phyloP scores from a whole-genome alignment of 2,888 invertebrate species.

The Polymixis lichenea region DNA sequence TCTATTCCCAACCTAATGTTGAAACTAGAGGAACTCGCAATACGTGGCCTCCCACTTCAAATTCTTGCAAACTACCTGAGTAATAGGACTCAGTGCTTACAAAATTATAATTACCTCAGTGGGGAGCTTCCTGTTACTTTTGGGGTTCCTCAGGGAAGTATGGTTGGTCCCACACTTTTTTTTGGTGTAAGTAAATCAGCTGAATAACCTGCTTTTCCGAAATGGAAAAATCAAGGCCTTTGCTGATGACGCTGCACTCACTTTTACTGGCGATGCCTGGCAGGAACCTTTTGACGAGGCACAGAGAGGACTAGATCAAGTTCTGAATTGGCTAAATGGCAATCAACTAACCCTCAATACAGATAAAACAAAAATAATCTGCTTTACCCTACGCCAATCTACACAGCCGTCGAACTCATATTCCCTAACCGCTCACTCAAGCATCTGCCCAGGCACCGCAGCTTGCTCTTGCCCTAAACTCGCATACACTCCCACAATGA shows the following conservation, averaged over 20 bases:
- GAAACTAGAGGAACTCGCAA: too few relatives aligned
- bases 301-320: not conserved
- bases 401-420: not conserved
- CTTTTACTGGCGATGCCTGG: not conserved
- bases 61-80: too few relatives aligned
- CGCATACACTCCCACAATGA: not conserved
- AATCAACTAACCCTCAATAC: not conserved
- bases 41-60: too few relatives aligned
- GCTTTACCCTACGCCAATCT: not conserved
- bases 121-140: not conserved
- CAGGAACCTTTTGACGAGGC: not conserved
- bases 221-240: not conserved
- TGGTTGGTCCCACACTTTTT: not conserved
- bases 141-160: not conserved
- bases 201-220: not conserved
- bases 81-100: too few relatives aligned
- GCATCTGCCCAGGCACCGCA: not conserved
- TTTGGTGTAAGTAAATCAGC: not conserved
- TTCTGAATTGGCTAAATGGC: not conserved
- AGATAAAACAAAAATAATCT: not conserved
- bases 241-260: too few relatives aligned
- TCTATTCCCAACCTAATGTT: too few relatives aligned
- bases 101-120: too few relatives aligned
- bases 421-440: slow-evolving; percentile 1
- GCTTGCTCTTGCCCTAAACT: not conserved